Evolutionary conservation across 1,140 invertebrate genomes (phyloP).

Genomic region (Agrypnia vestita): DNA sequence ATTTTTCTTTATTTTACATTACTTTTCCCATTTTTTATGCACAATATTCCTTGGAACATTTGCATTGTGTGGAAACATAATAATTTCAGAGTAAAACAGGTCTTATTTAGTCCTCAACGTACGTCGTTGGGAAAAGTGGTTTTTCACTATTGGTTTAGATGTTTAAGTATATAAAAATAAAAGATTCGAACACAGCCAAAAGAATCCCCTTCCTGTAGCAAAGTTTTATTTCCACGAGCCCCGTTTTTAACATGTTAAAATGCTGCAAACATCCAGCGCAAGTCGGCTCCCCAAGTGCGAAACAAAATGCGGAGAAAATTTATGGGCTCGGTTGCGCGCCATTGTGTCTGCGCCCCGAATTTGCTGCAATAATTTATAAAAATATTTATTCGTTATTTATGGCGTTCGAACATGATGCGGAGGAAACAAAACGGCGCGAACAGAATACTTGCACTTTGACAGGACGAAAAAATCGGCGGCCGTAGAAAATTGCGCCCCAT

Average conservation of each 20-base stretch:
- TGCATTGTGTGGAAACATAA: too few relatives aligned
- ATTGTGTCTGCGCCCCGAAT: constrained; percentile 61
- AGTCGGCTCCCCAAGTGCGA: neutral
- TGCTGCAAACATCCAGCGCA: constrained; percentile 26
- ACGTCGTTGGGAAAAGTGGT: too few relatives aligned
- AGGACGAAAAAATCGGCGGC: constrained; percentile 54
- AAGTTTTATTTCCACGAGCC: constrained; percentile 25
- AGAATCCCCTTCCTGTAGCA: neutral
- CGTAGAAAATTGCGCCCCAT: constrained; percentile 56
- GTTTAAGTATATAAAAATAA: too few relatives aligned
- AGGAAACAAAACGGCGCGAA: constrained; percentile 49
- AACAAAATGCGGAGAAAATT: constrained; percentile 31
- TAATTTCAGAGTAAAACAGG: too few relatives aligned
- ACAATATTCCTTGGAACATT: too few relatives aligned
- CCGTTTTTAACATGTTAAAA: constrained; percentile 24
- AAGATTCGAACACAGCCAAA: too few relatives aligned
- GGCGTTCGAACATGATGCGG: constrained; percentile 51
- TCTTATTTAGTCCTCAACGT: too few relatives aligned
- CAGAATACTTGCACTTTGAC: constrained; percentile 49
- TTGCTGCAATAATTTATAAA: constrained; percentile 62
- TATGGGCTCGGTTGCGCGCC: constrained; percentile 50
- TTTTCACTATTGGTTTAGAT: too few relatives aligned
- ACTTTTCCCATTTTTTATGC: too few relatives aligned
- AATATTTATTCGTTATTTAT: constrained; percentile 63
- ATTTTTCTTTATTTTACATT: too few relatives aligned